phyloP scores from a whole-genome alignment of 1,140 invertebrate genomes.

The Zophobas morio region DNA sequence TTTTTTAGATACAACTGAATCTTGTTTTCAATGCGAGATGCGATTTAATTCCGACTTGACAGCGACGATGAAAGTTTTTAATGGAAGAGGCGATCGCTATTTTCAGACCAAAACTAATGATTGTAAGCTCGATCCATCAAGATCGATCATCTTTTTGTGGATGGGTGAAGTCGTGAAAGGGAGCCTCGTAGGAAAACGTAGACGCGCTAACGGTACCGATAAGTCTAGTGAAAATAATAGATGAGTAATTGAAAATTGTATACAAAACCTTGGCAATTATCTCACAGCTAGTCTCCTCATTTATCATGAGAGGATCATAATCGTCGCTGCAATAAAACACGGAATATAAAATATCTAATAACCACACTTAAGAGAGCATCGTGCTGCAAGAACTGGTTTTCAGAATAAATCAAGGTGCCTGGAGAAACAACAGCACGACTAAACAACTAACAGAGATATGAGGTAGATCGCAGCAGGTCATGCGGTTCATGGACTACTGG shows the following conservation, averaged over 20 bases:
- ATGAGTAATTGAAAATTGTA: slow-evolving; percentile 46
- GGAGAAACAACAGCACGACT: slow-evolving; percentile 60
- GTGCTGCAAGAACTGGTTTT: slow-evolving; percentile 58
- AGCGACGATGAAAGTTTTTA: slow-evolving; percentile 38
- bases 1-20: background rate
- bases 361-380: slow-evolving; percentile 49
- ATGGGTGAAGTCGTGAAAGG: background rate
- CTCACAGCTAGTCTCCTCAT: slow-evolving; percentile 31
- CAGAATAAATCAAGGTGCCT: slow-evolving; percentile 57
- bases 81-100: slow-evolving; percentile 27
- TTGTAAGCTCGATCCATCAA: slow-evolving; percentile 29
- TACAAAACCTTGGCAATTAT: slow-evolving; percentile 43
- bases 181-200: background rate
- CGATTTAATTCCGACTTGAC: slow-evolving; percentile 19
- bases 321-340: slow-evolving; percentile 50
- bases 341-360: slow-evolving; percentile 54
- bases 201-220: slow-evolving; percentile 43
- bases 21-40: background rate
- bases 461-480: slow-evolving; percentile 60
- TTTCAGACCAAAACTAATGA: slow-evolving; percentile 29
- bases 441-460: slow-evolving; percentile 56
- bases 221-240: slow-evolving; percentile 25
- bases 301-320: slow-evolving; percentile 49
- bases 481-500: slow-evolving; percentile 62
- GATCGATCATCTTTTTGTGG: slow-evolving; percentile 27